Conservation (phyloP, 2,888 invertebrate species). For the Mesorhabditis sp. region DNA sequence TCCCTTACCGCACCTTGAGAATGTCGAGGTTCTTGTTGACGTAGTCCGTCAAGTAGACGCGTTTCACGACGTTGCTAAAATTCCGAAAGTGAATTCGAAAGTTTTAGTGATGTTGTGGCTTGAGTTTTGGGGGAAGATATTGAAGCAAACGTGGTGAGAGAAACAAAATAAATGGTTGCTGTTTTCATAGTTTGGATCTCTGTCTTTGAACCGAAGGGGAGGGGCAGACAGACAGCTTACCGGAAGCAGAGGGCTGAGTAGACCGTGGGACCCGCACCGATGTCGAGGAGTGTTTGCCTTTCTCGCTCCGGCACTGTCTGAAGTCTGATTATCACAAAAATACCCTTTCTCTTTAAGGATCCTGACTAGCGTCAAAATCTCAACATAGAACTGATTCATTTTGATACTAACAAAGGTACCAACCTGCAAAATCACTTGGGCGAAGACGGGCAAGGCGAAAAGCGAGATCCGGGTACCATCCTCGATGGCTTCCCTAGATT, state of each 20-base stretch:
- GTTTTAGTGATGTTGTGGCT: background rate
- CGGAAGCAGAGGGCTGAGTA: constrained; percentile 53
- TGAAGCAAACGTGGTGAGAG: too few relatives aligned
- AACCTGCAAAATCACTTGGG: constrained; percentile 34
- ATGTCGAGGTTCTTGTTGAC: constrained; percentile 41
- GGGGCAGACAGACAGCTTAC: background rate
- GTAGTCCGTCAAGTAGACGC: constrained; percentile 46
- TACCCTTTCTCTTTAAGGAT: background rate
- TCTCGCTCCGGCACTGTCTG: constrained; percentile 30
- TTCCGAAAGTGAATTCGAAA: background rate
- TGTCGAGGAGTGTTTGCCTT: constrained; percentile 40
- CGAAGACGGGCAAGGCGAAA: constrained; percentile 52
- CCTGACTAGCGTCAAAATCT: background rate
- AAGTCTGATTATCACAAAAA: background rate
- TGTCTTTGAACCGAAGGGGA: too few relatives aligned
- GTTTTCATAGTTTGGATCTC: too few relatives aligned
- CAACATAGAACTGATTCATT: background rate
- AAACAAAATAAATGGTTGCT: too few relatives aligned
- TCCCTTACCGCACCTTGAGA: constrained; percentile 23
- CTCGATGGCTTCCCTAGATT: constrained; percentile 41
- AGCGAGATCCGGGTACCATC: constrained; percentile 49
- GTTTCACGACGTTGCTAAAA: constrained; percentile 30
- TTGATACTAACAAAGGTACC: constrained; percentile 3
- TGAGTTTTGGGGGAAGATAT: background rate
- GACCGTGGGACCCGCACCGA: constrained; percentile 45